Evolutionary conservation across 2,888 invertebrate species (phyloP).

Genomic region (Dyspetes luteomarginatus): DNA sequence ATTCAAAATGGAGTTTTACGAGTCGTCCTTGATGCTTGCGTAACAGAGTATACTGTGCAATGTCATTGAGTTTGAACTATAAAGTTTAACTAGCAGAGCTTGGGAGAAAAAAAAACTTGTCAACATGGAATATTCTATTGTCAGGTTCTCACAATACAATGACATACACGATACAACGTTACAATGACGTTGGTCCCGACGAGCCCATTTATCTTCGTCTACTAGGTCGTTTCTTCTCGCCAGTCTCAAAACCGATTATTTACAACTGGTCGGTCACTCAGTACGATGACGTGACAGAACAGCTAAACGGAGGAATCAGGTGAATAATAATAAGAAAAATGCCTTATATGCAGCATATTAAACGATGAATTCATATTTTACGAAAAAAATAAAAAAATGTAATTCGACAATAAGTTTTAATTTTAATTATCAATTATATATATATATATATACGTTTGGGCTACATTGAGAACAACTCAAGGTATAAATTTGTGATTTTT

Average conservation of each 20-base stretch:
- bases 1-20: neutral
- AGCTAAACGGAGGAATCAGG: conserved; percentile 91
- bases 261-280: conserved; percentile 94
- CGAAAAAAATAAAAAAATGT: too few relatives aligned
- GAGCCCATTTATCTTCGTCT: conserved; percentile 87
- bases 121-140: too few relatives aligned
- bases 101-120: too few relatives aligned
- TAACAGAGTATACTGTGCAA: neutral
- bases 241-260: conserved; percentile 86
- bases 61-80: neutral
- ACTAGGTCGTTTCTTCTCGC: conserved; percentile 86
- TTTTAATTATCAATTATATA: too few relatives aligned
- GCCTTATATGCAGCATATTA: too few relatives aligned
- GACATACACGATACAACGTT: conserved; percentile 89
- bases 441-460: too few relatives aligned
- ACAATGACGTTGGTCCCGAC: conserved; percentile 90
- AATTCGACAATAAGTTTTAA: too few relatives aligned
- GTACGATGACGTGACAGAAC: conserved; percentile 86
- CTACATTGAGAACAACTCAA: too few relatives aligned
- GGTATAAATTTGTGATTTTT: too few relatives aligned
- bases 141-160: conserved; percentile 94
- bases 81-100: too few relatives aligned
- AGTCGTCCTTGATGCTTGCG: neutral
- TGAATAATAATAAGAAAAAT: conserved; percentile 74
- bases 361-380: too few relatives aligned